Base-by-base conservation (phyloP, 2,888 invertebrate genomes). In the Coenonympha arcania region DNA sequence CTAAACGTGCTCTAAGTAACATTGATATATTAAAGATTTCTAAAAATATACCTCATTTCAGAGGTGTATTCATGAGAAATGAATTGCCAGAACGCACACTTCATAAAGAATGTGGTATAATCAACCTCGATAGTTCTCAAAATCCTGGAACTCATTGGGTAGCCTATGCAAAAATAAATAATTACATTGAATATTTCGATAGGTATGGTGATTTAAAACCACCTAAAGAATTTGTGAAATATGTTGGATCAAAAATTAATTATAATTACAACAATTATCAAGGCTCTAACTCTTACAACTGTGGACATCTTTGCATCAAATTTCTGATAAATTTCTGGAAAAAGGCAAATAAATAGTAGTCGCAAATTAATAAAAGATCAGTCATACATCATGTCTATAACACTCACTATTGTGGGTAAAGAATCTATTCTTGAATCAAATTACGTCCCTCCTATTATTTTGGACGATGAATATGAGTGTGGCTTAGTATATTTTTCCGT, bases 171-270 rank as follows among this genome's bases (percentile, higher is more conserved):
- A 43, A 43, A 43, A 5, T n/a, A 11, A n/a, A 33, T 19, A n/a
- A 20, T 31, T 43, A 43, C 13, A 20, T 43, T n/a, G 36, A 45
- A 45, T 45, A 45, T 15, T 34, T 36, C 36, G 34, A 45, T 16
- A 45, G 45, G 6, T 45, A 22, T 22, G 45, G 34, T 4, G 36
- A 36, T 36, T 33, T 36, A 20, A 45, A 45, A 45, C 45, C 45
- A 20, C 43, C 43, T 11, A 19, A 19, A 31, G 43, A 43, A 31
- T 4, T 31, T 1, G 19, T 43, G 2, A 11, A 43, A 43, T 31
- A 43, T 28, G 13, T 41, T n/a, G 26, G 15, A 15, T 11, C 3
- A 41, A 15, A 28, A 34, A 9, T 34, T 4, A 15, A 18, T 6
- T 34, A 34, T 34, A 34, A 26, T 26, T 26, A 26, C n/a, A n/a